Evolutionary conservation across 35 echinoderm and acorn worm genomes (phyloP).

Genomic region (Holothuria glaberrima): DNA sequence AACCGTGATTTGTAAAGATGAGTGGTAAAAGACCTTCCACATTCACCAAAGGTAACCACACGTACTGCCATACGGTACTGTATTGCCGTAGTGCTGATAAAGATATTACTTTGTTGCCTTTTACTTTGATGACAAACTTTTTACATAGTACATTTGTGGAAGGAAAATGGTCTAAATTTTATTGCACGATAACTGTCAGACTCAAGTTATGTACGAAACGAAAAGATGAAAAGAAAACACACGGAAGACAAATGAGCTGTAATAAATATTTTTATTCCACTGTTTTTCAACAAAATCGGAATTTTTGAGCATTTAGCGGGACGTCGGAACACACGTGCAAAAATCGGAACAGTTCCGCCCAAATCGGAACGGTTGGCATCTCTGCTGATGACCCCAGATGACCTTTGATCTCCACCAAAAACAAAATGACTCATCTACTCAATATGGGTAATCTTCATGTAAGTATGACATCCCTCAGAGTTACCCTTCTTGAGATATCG

Average conservation of each 20-base stretch:
- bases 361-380: slow-evolving; percentile 26
- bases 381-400: too few relatives aligned
- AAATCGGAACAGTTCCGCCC: slow-evolving; percentile 6
- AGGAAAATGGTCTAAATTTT: not conserved
- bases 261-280: not conserved
- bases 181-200: not conserved
- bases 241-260: not conserved
- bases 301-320: not conserved
- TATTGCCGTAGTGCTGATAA: not conserved
- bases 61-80: not conserved
- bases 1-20: not conserved
- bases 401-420: too few relatives aligned
- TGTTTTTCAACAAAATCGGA: not conserved
- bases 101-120: not conserved
- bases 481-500: too few relatives aligned
- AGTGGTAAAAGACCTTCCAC: not conserved
- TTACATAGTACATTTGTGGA: not conserved
- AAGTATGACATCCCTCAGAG: too few relatives aligned
- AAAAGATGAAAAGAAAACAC: not conserved
- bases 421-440: too few relatives aligned
- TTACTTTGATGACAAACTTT: slow-evolving; percentile 2
- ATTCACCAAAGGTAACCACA: not conserved
- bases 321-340: slow-evolving; percentile 4
- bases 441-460: too few relatives aligned
- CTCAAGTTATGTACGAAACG: not conserved